Evolutionary conservation across 2,797 vertebrate genomes (phyloP).

Genomic region (Danio jaintianensis): DNA sequence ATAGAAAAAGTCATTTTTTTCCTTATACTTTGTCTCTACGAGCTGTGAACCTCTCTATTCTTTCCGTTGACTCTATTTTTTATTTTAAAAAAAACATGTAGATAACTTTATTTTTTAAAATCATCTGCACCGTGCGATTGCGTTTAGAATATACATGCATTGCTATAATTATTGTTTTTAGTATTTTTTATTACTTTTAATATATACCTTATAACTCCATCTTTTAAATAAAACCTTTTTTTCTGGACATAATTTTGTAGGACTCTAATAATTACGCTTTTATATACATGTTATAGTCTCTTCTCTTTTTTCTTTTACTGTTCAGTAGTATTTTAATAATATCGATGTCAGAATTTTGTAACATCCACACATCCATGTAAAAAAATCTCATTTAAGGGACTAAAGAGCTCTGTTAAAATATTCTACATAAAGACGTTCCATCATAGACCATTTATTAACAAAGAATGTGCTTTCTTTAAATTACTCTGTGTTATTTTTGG

Average conservation of each 20-base stretch:
- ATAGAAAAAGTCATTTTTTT: constrained; percentile 66
- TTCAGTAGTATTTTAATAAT: constrained; percentile 60
- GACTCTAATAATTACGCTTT: constrained; percentile 77
- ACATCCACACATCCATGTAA: constrained; percentile 82
- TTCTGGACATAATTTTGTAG: constrained; percentile 77
- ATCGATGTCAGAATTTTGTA: constrained; percentile 77
- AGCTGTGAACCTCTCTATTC: constrained; percentile 70
- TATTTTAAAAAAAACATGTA: constrained; percentile 76
- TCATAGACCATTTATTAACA: not conserved
- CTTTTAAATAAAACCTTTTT: constrained; percentile 76
- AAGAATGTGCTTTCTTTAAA: constrained; percentile 55
- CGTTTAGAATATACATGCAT: constrained; percentile 88
- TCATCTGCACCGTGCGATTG: constrained; percentile 85
- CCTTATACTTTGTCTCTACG: constrained; percentile 54
- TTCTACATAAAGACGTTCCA: constrained; percentile 36
- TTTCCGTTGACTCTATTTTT: constrained; percentile 56
- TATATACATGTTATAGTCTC: constrained; percentile 80
- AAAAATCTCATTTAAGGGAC: constrained; percentile 78
- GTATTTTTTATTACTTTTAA: constrained; percentile 65
- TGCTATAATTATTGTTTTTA: constrained; percentile 64
- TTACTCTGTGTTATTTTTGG: constrained; percentile 44
- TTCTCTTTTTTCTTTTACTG: constrained; percentile 67
- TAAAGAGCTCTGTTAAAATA: constrained; percentile 64
- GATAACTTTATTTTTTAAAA: constrained; percentile 74
- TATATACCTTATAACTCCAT: constrained; percentile 78